Base-by-base conservation (phyloP, 2,797 vertebrate species). In the Saxicola maurus region DNA sequence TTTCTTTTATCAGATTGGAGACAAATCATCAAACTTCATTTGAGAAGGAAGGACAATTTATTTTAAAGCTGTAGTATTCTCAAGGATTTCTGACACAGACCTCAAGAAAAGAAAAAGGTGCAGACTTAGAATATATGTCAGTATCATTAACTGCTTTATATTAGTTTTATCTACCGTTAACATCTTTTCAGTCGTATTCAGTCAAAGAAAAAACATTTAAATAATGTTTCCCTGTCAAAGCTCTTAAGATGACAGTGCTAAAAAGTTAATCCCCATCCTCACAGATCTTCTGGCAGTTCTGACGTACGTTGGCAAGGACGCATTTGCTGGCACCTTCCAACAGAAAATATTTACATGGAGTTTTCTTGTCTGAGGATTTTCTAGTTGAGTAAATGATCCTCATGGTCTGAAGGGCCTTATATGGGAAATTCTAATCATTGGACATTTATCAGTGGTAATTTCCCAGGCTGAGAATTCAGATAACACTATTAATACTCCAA, bases 341-440 rank as follows among this genome's bases (percentile, higher is more conserved):
- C 57, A 94, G 84, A 91, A 96, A 96, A 96, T 92, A 95, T 95
- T 96, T 95, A 94, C 78, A 84, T 30, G 42, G 46, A 46, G 40
- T 86, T 91, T 89, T 85, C 87, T 81, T 73, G 83, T 89, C 73
- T 79, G 67, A 51, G 46, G 72, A 80, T 91, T 87, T 87, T 92
- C 64, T 72, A 90, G 57, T 48, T 90, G 76, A 83, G 81, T 80
- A 77, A 94, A 86, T 79, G 61, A 91, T 87, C 67, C 74, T 93
- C 43, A 19, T 25, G 49, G 56, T 82, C 71, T 88, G 85, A 91
- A 82, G 64, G 13, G 60, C 35, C 35, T 76, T 64, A 62, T n/a
- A 28, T 66, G 78, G 48, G 82, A 95, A 94, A 91, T 87, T 69
- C 60, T 71, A 64, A 72, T 53, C 49, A 68, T 4, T 76, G 77